Evolutionary conservation across 1,140 invertebrate species (phyloP).

Genomic region (Drosophila rufa): DNA sequence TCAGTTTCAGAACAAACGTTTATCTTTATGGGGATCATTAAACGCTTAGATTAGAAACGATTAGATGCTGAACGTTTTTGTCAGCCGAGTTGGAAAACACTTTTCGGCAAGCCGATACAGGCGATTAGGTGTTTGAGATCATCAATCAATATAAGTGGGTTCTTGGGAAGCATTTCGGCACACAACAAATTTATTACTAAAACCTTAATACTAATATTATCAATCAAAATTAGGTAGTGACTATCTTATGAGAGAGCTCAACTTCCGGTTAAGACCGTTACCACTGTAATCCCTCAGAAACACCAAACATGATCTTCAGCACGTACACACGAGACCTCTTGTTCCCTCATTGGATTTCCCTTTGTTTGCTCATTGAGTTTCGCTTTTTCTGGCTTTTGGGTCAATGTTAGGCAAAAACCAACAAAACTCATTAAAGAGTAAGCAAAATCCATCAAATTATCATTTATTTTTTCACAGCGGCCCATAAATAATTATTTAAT

Average conservation of each 20-base stretch:
- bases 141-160: not conserved
- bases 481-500: not conserved
- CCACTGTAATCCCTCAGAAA: constrained; percentile 13
- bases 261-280: constrained; percentile 21
- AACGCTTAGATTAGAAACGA: constrained; percentile 13
- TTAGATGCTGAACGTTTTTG: constrained; percentile 36
- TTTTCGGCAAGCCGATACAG: not conserved
- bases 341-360: constrained; percentile 2
- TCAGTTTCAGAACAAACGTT: not conserved
- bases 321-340: constrained; percentile 48
- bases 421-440: not conserved
- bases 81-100: constrained; percentile 17
- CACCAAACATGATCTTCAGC: constrained; percentile 42
- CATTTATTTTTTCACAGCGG: not conserved
- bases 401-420: constrained; percentile 34
- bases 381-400: constrained; percentile 27
- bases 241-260: too few relatives aligned
- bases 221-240: too few relatives aligned
- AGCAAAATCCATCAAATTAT: not conserved
- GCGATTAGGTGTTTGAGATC: not conserved
- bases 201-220: not conserved
- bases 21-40: constrained; percentile 27
- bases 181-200: not conserved
- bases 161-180: not conserved
- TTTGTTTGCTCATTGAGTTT: constrained; percentile 19